Conservation (phyloP, 2,888 invertebrate genomes). For the Hydraecia micacea region DNA sequence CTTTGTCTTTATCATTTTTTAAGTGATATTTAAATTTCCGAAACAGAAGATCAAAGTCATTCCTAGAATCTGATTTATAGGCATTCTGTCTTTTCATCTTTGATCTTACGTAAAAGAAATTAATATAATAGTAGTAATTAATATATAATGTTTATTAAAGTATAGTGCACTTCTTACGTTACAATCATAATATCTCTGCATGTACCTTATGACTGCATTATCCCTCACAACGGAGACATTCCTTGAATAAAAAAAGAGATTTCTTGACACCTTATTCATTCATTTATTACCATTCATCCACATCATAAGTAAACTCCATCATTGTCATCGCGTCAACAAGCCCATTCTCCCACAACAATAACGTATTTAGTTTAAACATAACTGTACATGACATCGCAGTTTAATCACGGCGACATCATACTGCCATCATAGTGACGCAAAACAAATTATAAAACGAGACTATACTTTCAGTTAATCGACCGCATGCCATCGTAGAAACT, state of each 20-base stretch:
- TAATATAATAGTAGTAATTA: too few species aligned
- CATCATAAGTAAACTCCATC: neutral
- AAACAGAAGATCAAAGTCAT: neutral
- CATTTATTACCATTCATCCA: neutral
- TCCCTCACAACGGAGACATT: neutral
- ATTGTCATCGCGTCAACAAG: neutral
- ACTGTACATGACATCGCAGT: constrained; percentile 35
- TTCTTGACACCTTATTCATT: neutral
- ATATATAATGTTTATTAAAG: neutral
- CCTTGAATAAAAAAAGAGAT: neutral
- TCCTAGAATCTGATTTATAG: constrained; percentile 5
- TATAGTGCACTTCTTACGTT: neutral
- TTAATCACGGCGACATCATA: constrained; percentile 40
- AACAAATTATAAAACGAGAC: constrained; percentile 53
- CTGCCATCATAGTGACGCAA: constrained; percentile 11
- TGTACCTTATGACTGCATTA: neutral
- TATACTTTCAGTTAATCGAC: constrained; percentile 55
- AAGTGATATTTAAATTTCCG: neutral
- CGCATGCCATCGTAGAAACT: constrained; percentile 61
- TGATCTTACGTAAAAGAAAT: neutral
- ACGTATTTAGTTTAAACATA: constrained; percentile 24
- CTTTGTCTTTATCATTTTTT: neutral
- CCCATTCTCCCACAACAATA: constrained; percentile 1
- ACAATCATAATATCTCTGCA: neutral
- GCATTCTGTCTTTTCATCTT: neutral